Evolutionary conservation across 1,140 invertebrate genomes (phyloP).

Genomic region (Hyphantria cunea): DNA sequence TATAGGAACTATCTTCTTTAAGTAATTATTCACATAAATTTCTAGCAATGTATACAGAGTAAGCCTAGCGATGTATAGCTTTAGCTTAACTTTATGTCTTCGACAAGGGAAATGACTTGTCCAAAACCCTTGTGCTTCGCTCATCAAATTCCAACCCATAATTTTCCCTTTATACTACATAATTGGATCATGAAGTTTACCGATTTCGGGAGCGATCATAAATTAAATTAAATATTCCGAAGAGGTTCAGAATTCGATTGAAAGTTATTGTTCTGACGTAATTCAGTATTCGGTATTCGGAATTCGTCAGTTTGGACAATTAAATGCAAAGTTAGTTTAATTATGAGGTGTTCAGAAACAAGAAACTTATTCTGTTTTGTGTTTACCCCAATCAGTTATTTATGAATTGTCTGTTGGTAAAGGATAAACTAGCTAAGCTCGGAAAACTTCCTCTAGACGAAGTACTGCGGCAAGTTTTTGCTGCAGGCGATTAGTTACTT

Average conservation of each 20-base stretch:
- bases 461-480: too few species aligned
- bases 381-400: too few species aligned
- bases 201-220: conserved; percentile 5
- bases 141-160: conserved; percentile 12
- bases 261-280: conserved; percentile 20
- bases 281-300: neutral
- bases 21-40: too few species aligned
- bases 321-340: conserved; percentile 9
- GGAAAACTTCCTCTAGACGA: too few species aligned
- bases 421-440: too few species aligned
- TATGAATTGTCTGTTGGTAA: neutral
- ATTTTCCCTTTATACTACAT: conserved; percentile 18
- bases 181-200: conserved; percentile 27
- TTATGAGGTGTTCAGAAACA: neutral
- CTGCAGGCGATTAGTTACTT: too few species aligned
- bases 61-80: too few species aligned
- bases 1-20: too few species aligned
- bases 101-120: too few species aligned
- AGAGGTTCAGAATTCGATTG: conserved; percentile 23
- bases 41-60: too few species aligned
- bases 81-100: too few species aligned
- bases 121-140: neutral
- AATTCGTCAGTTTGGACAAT: conserved; percentile 3
- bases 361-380: neutral
- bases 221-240: conserved; percentile 32